Evolutionary conservation across 2,888 invertebrate genomes (phyloP).

Genomic region (Diarsia rubi): DNA sequence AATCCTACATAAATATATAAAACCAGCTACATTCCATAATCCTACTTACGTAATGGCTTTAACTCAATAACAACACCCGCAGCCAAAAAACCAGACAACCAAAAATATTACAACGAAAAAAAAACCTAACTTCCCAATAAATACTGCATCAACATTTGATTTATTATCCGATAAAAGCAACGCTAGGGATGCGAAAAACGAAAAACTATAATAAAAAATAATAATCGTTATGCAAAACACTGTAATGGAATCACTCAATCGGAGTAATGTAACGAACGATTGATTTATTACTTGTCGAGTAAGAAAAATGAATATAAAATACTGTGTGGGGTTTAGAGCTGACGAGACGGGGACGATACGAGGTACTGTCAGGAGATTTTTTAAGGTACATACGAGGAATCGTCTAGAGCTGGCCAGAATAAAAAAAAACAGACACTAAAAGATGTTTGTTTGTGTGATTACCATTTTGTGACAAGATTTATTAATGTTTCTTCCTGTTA

Average conservation of each 20-base stretch:
- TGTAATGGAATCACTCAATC: constrained; percentile 89
- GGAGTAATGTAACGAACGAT: constrained; percentile 87
- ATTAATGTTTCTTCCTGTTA: not conserved
- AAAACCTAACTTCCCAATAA: constrained; percentile 43
- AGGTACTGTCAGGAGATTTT: not conserved
- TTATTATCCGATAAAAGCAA: constrained; percentile 66
- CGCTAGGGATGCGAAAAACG: constrained; percentile 54
- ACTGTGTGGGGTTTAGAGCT: constrained; percentile 71
- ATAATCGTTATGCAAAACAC: constrained; percentile 88
- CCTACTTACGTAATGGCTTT: not conserved
- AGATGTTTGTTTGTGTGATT: no score
- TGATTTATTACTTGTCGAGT: constrained; percentile 87
- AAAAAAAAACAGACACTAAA: no score
- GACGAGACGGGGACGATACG: constrained; percentile 70
- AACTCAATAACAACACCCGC: constrained; percentile 20
- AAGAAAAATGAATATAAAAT: constrained; percentile 90
- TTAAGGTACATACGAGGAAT: no score
- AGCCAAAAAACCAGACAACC: constrained; percentile 16
- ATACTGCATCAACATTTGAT: constrained; percentile 63
- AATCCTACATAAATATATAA: constrained; percentile 4
- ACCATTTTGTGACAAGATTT: not conserved
- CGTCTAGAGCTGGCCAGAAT: no score
- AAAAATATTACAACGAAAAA: constrained; percentile 41
- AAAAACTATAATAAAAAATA: constrained; percentile 68
- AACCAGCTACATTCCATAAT: constrained; percentile 2